Evolutionary conservation across 2,797 vertebrate genomes (phyloP).

Genomic region (Urosaurus nigricauda): DNA sequence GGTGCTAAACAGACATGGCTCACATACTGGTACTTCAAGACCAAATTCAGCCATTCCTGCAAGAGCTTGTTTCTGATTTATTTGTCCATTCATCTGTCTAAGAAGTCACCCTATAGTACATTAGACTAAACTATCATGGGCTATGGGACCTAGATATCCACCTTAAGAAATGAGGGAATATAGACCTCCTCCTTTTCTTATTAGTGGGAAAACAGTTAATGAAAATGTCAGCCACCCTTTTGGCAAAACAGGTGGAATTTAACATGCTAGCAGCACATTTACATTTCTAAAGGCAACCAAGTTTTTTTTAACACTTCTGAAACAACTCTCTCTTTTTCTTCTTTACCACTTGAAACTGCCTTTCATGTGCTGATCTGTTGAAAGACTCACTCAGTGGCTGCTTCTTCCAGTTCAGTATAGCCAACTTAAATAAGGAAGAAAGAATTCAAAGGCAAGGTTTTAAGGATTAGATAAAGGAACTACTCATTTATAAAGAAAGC

Average conservation of each 20-base stretch:
- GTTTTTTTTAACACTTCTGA: slow-evolving; percentile 28
- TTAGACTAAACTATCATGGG: no score
- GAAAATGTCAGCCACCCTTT: slow-evolving; percentile 3
- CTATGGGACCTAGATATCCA: not conserved
- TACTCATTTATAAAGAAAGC: slow-evolving; percentile 17
- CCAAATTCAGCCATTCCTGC: not conserved
- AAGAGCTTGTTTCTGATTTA: not conserved
- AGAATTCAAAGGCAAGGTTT: slow-evolving; percentile 55
- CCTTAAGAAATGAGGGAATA: not conserved
- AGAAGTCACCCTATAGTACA: not conserved
- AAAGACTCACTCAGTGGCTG: slow-evolving; percentile 20
- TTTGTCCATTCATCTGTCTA: not conserved
- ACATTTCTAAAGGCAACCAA: slow-evolving; percentile 50
- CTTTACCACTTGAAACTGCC: slow-evolving; percentile 49
- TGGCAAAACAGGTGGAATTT: not conserved
- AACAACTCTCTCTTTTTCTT: slow-evolving; percentile 34
- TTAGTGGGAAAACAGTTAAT: slow-evolving; percentile 11
- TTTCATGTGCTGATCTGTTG: slow-evolving; percentile 48
- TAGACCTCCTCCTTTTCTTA: not conserved
- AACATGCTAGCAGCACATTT: slow-evolving; percentile 37
- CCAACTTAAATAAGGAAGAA: slow-evolving; percentile 32
- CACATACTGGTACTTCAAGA: no score
- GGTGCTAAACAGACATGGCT: not conserved
- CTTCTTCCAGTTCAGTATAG: slow-evolving; percentile 32
- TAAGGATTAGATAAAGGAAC: slow-evolving; percentile 34